Conservation (phyloP, 1,140 invertebrate species). For the Nylanderia fulva region DNA sequence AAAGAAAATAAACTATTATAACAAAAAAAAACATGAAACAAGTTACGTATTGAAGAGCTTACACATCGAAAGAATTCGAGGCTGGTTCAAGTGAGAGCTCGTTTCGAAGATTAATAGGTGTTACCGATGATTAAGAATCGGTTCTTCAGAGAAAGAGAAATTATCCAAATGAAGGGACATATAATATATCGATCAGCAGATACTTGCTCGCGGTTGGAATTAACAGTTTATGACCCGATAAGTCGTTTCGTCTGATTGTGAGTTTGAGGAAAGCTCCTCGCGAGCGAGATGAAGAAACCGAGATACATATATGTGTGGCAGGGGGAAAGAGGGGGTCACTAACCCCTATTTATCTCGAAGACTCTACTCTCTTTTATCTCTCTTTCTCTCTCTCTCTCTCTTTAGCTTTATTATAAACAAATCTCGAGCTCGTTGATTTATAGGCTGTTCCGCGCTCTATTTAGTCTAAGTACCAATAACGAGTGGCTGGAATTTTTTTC, state of each 20-base stretch:
- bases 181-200: constrained; percentile 54
- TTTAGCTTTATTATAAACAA: constrained; percentile 70
- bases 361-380: constrained; percentile 65
- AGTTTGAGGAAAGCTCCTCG: constrained; percentile 30
- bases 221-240: constrained; percentile 44
- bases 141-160: background rate
- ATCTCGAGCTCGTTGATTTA: constrained; percentile 51
- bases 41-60: background rate
- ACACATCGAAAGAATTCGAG: too few species aligned
- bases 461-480: constrained; percentile 45
- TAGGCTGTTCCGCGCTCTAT: constrained; percentile 44
- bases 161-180: background rate
- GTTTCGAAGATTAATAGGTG: constrained; percentile 35
- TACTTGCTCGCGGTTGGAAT: constrained; percentile 25
- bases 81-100: background rate
- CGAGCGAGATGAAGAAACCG: constrained; percentile 14
- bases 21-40: background rate
- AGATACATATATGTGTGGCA: background rate
- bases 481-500: constrained; percentile 1
- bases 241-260: constrained; percentile 39
- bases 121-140: constrained; percentile 26
- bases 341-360: constrained; percentile 73
- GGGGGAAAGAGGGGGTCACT: constrained; percentile 66
- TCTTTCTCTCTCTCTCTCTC: too few species aligned
- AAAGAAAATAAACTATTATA: background rate